Conservation (phyloP, 2,888 invertebrate species). For the Drosophila emarginata region DNA sequence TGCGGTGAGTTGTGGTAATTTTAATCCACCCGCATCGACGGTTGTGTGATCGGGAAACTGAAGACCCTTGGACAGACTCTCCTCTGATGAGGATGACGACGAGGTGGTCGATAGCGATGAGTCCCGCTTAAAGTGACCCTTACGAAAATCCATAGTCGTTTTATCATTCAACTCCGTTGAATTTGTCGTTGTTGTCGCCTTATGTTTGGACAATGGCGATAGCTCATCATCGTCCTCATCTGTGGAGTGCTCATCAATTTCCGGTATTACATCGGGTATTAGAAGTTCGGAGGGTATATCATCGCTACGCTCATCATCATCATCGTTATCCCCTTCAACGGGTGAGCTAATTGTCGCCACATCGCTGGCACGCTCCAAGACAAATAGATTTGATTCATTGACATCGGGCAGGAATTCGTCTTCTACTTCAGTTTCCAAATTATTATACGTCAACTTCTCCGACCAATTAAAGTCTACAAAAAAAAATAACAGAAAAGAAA, state of each 20-base stretch:
- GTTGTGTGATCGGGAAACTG: constrained; percentile 78
- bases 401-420: constrained; percentile 82
- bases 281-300: constrained; percentile 81
- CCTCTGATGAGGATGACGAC: constrained; percentile 82
- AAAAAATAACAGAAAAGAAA: not conserved
- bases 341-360: constrained; percentile 74
- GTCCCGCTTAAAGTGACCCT: constrained; percentile 81
- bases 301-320: constrained; percentile 80
- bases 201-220: constrained; percentile 50
- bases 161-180: constrained; percentile 30
- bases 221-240: constrained; percentile 78
- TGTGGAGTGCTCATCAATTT: constrained; percentile 81
- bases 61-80: constrained; percentile 81
- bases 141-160: constrained; percentile 74
- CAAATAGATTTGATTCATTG: constrained; percentile 78
- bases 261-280: constrained; percentile 81
- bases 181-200: constrained; percentile 14
- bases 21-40: constrained; percentile 57
- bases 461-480: constrained; percentile 66
- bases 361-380: constrained; percentile 80
- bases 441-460: constrained; percentile 66
- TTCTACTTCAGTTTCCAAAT: constrained; percentile 71
- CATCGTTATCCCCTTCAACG: constrained; percentile 55
- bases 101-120: constrained; percentile 80
- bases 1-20: constrained; percentile 50